Conservation (phyloP, 1,140 invertebrate species). For the Aphelenchoides fujianensis region DNA sequence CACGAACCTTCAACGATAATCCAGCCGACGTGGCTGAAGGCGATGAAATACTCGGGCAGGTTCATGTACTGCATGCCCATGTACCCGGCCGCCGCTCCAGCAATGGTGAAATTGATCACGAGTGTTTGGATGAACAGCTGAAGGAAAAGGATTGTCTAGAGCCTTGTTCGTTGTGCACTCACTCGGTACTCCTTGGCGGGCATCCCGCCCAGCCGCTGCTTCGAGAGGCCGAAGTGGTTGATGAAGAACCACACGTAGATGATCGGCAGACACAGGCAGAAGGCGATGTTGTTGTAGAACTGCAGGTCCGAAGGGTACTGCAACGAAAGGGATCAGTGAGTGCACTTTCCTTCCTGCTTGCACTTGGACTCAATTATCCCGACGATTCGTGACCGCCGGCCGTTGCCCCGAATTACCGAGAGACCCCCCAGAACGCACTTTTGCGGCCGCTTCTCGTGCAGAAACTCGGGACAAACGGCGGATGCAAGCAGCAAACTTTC, state of each 20-base stretch:
- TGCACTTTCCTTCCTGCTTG: too few relatives aligned
- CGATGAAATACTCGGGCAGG: neutral
- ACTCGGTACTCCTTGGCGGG: neutral
- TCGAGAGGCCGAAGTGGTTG: neutral
- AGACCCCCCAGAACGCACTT: too few relatives aligned
- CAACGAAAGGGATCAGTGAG: neutral
- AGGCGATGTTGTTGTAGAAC: neutral
- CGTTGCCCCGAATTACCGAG: too few relatives aligned
- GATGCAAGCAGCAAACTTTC: too few relatives aligned
- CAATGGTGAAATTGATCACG: neutral
- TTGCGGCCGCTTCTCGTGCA: too few relatives aligned
- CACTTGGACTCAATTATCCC: too few relatives aligned
- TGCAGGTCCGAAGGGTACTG: neutral
- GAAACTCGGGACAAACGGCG: too few relatives aligned
- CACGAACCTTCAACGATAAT: constrained; percentile 11
- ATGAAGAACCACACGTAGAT: neutral
- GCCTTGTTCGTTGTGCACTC: too few relatives aligned
- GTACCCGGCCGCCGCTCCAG: neutral
- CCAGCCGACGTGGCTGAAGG: neutral
- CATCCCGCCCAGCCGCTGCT: neutral
- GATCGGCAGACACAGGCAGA: neutral
- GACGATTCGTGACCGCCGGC: too few relatives aligned
- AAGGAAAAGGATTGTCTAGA: neutral
- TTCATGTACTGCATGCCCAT: neutral
- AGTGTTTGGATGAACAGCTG: constrained; percentile 8